Evolutionary conservation across 2,797 vertebrate genomes (phyloP), one percentile per base, ranked within the genome.

Genomic region (Epinephelus awoara): DNA sequence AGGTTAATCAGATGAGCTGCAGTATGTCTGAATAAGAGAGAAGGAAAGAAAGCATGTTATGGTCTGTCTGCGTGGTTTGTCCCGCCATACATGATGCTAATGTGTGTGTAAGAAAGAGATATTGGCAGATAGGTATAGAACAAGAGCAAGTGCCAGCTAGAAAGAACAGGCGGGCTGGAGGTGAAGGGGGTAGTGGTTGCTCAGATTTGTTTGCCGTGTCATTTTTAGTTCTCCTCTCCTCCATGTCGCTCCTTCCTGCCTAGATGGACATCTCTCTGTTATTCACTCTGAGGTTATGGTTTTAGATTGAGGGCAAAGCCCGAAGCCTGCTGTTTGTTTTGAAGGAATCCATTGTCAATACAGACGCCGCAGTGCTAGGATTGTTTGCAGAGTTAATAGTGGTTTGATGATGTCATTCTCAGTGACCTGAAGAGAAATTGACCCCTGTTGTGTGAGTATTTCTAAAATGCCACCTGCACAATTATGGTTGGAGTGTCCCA

Each of bases 381-480:
- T 93, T 95, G 94, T 95, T 95, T 95, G 92, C 90, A 84, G 92
- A 94, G 94, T 93, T 95, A 95, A 96, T 94, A 92, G 95, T 92
- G 85, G 93, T 94, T 93, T 95, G 94, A 96, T 95, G 94, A 96
- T 95, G 95, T 96, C 94, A 95, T 93, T 95, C 92, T 94, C 95
- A 95, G 91, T 96, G 96, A 96, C 96, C 96, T 96, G 95, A 82
- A 92, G 90, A 92, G 86, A 84, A 91, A 95, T 94, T 95, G 94
- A 95, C 95, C 94, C 90, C 86, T 82, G 88, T 93, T 91, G 91
- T 86, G 86, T 83, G 91, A 91, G 89, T 90, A 88, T 92, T 85
- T 90, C 91, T 90, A 94, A 96, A 96, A 96, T 96, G 94, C 92
- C 95, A 96, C 93, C 93, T 76, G 86, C 86, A 85, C 94, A 94